Percentiles rank a stretch among this genome's conserved stretches.
phyloP scores from a whole-genome alignment of 2,888 invertebrate species.

The Sphaerophoria rueppellii region DNA sequence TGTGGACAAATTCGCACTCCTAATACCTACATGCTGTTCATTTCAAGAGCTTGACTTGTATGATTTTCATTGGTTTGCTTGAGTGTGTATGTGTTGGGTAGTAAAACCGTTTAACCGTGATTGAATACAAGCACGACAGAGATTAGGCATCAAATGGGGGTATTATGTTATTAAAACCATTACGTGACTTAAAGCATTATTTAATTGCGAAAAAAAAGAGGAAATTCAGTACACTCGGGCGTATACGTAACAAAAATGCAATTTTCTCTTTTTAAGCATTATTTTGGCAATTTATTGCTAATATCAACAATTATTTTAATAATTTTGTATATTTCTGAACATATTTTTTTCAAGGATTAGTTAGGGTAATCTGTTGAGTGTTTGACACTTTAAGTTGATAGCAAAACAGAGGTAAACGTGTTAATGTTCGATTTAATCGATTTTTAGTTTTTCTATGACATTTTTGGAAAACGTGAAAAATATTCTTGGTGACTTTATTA shows the following conservation, averaged over 20 bases:
- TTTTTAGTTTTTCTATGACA: too few species aligned
- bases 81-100: slow-evolving; percentile 8
- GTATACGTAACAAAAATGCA: slow-evolving; percentile 42
- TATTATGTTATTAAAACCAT: slow-evolving; percentile 48
- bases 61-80: slow-evolving; percentile 24
- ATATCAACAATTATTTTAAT: too few species aligned
- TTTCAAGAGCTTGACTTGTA: slow-evolving; percentile 37
- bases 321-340: too few species aligned
- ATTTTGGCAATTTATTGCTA: neutral
- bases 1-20: slow-evolving; percentile 47
- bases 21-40: slow-evolving; percentile 48
- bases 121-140: slow-evolving; percentile 40
- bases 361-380: too few species aligned
- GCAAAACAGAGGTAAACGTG: too few species aligned
- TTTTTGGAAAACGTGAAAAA: too few species aligned
- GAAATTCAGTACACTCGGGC: slow-evolving; percentile 2
- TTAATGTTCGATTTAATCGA: too few species aligned
- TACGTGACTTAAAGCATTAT: neutral
- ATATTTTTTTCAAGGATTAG: too few species aligned
- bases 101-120: slow-evolving; percentile 42
- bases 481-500: too few species aligned
- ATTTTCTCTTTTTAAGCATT: neutral
- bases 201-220: neutral
- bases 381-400: too few species aligned
- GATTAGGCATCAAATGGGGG: slow-evolving; percentile 22